Percentiles rank a stretch among this genome's conserved stretches.
Evolutionary conservation across 64 coral and sea anemone genomes (phyloP).

Genomic region (Porites australiensis): DNA sequence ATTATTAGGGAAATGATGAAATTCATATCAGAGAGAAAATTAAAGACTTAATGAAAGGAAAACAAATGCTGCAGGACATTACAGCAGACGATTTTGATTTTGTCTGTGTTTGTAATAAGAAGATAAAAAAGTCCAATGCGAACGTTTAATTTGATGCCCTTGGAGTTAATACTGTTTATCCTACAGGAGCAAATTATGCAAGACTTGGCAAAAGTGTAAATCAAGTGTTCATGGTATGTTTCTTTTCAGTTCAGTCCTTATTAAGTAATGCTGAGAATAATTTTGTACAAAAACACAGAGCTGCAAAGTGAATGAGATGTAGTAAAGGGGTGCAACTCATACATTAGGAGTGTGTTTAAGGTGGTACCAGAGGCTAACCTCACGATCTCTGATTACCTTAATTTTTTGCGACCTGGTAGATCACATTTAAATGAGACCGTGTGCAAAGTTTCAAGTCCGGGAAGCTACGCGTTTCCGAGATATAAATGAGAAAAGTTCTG

Average conservation of each 20-base stretch:
- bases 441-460: no score
- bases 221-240: slow-evolving; percentile 20
- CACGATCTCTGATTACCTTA: no score
- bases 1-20: slow-evolving; percentile 58
- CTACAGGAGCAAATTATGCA: slow-evolving; percentile 50
- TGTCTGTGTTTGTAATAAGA: slow-evolving; percentile 49
- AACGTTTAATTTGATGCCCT: slow-evolving; percentile 34
- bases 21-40: slow-evolving; percentile 53
- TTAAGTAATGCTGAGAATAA: slow-evolving; percentile 33
- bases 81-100: slow-evolving; percentile 47
- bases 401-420: no score
- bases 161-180: slow-evolving; percentile 54
- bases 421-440: no score
- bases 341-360: neutral
- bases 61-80: slow-evolving; percentile 49
- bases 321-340: neutral
- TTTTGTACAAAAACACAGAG: slow-evolving; percentile 26
- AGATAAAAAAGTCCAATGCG: slow-evolving; percentile 53
- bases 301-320: slow-evolving; percentile 14
- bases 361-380: no score
- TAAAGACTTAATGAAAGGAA: slow-evolving; percentile 48
- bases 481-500: no score
- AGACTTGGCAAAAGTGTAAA: slow-evolving; percentile 31
- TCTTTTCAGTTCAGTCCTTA: slow-evolving; percentile 1
- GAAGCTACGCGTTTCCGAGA: no score